Evolutionary conservation across 37 sponge, comb jelly and placozoan genomes (phyloP).

Genomic region (Petrosia ficiformis): DNA sequence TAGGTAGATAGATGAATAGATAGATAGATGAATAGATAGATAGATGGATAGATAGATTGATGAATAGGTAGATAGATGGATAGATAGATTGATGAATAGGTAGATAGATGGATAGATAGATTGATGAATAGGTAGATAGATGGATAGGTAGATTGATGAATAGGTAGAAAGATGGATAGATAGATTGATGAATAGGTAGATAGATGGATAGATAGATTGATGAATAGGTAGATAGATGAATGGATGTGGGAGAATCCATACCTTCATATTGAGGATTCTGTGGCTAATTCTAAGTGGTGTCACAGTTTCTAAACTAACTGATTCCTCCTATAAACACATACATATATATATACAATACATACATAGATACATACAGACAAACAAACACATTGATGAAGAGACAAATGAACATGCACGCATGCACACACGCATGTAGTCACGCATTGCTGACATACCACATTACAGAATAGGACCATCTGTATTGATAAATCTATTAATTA

Average conservation of each 20-base stretch:
- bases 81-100: too few relatives aligned
- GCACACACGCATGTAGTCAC: not conserved
- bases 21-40: not conserved
- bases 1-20: too few relatives aligned
- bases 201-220: not conserved
- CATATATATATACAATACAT: slow-evolving; percentile 1
- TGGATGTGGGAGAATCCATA: not conserved
- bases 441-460: too few relatives aligned
- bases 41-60: not conserved
- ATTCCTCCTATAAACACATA: slow-evolving; percentile 13
- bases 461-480: not conserved
- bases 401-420: not conserved
- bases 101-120: not conserved
- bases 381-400: not conserved
- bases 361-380: not conserved
- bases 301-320: slow-evolving; percentile 13
- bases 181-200: not conserved
- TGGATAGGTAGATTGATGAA: too few relatives aligned
- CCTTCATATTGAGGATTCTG: slow-evolving; percentile 44
- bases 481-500: too few relatives aligned
- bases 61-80: too few relatives aligned
- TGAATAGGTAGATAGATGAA: too few relatives aligned
- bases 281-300: slow-evolving; percentile 46
- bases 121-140: too few relatives aligned
- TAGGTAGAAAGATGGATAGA: not conserved